These are phyloP conservation scores for Macrobrachium nipponense DNA, from an alignment of 1,140 invertebrate genomes.

Conservation along the genomic window DNA sequence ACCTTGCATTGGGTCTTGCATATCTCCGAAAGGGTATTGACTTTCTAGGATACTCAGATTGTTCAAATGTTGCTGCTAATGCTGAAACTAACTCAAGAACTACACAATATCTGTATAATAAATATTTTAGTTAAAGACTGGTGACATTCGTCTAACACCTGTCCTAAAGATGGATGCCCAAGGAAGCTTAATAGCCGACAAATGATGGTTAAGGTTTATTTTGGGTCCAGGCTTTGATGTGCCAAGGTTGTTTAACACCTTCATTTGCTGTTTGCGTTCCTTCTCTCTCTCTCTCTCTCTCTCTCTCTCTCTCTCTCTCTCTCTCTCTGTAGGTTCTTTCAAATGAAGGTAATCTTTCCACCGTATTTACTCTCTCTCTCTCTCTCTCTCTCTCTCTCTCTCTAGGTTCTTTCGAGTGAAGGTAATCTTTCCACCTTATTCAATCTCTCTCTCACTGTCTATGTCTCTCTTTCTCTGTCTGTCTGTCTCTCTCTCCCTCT, in stretches of 20 bases:
- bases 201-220: no score
- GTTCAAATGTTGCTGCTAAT: no score
- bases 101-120: no score
- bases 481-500: neutral
- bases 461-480: neutral
- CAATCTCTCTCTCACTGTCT: neutral
- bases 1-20: no score
- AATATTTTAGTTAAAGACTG: no score
- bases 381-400: neutral
- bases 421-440: neutral
- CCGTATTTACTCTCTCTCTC: neutral
- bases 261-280: neutral
- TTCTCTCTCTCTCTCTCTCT: neutral
- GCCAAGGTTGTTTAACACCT: neutral
- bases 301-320: neutral
- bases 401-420: neutral
- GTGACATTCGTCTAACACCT: no score
- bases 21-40: no score
- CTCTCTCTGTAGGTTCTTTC: neutral
- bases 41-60: no score
- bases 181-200: no score
- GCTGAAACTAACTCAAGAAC: no score
- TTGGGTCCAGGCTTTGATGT: no score
- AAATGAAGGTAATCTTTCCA: neutral
- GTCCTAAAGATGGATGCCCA: no score